A percentile compares a stretch with the other conserved stretches of the same genome.
phyloP scores from a whole-genome alignment of 2,113 vertebrate species.

The Furnarius figulus region DNA sequence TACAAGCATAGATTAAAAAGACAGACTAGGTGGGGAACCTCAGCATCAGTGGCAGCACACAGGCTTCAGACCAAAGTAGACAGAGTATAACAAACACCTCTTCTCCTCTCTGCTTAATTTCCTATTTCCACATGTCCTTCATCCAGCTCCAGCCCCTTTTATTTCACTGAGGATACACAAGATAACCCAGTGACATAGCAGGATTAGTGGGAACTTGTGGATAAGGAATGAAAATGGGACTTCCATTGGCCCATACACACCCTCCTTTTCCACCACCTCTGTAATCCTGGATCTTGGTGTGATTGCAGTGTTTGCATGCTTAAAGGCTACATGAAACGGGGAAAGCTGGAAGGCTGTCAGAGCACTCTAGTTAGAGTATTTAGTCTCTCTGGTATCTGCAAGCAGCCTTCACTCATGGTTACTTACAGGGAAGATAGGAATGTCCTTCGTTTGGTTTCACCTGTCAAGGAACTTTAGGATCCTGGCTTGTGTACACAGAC shows the following conservation, averaged over 20 bases:
- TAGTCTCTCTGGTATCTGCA: neutral
- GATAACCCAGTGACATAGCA: neutral
- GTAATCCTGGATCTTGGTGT: neutral
- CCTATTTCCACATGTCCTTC: neutral
- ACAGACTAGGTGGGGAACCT: neutral
- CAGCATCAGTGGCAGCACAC: neutral
- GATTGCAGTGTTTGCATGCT: neutral
- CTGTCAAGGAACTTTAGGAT: neutral
- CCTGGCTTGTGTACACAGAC: neutral
- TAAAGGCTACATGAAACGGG: neutral
- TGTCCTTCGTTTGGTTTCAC: conserved; percentile 6
- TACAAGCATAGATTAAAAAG: neutral
- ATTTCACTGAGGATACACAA: neutral
- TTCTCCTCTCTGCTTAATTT: neutral
- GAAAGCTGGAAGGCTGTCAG: neutral
- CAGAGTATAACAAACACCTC: neutral
- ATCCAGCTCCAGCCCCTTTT: neutral
- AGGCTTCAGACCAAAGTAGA: neutral
- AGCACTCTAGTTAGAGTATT: neutral
- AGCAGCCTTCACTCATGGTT: neutral
- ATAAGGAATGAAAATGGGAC: neutral
- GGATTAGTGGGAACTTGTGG: fast-evolving
- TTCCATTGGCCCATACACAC: fast-evolving
- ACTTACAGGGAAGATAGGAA: neutral
- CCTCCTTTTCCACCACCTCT: neutral